Evolutionary conservation across 2,113 vertebrate genomes (phyloP).

Genomic region (Caracal caracal): DNA sequence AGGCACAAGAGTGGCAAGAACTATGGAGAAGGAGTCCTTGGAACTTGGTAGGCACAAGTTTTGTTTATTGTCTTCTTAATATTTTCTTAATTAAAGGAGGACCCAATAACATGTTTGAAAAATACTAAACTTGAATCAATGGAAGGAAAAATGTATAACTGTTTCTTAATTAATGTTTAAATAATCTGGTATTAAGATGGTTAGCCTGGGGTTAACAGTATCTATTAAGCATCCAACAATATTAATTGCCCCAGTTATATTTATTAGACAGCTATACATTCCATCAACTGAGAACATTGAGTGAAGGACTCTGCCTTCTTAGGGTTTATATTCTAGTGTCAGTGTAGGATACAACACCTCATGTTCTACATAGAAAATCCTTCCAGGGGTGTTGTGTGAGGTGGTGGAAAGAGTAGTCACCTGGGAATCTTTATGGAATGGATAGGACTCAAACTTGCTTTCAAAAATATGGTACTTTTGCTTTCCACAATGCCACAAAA

Average conservation of each 20-base stretch:
- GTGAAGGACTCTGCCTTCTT: not conserved
- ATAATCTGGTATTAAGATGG: not conserved
- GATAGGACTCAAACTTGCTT: not conserved
- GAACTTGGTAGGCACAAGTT: not conserved
- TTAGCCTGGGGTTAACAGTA: not conserved
- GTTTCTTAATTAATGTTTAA: not conserved
- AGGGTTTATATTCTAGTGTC: not conserved
- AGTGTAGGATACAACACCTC: not conserved
- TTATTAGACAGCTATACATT: not conserved
- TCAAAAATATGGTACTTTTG: not conserved
- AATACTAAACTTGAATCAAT: constrained; percentile 13
- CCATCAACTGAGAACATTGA: not conserved
- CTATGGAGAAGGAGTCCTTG: not conserved
- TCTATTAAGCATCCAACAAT: not conserved
- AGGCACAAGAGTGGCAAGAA: not conserved
- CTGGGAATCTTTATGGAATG: not conserved
- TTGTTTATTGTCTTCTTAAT: not conserved
- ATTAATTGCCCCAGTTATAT: not conserved
- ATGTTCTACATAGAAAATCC: too few relatives aligned
- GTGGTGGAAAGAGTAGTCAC: not conserved
- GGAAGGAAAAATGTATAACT: not conserved
- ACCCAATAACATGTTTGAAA: not conserved
- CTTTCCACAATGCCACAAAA: not conserved
- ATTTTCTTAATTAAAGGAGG: not conserved
- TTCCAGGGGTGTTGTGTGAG: not conserved